Base-by-base conservation (phyloP, 2,113 vertebrate species). In the Cryptotis parvus region DNA sequence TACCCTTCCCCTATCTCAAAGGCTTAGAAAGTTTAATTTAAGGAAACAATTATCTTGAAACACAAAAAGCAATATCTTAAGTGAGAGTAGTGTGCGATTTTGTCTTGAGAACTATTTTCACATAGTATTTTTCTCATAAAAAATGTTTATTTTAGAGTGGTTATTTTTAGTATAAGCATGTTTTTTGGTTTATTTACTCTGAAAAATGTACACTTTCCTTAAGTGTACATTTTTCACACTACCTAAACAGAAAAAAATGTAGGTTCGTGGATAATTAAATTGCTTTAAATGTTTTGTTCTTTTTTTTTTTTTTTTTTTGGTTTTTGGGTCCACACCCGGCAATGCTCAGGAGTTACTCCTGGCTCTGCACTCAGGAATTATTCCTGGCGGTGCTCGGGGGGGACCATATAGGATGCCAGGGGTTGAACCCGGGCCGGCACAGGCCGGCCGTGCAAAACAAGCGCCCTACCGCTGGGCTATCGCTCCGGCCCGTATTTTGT, bases 41-140 rank as follows among this genome's bases (percentile, higher is more conserved):
- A 95, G 94, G 29, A 93, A 96, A 85, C 89, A 94, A 92, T 94
- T 95, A 78, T 24, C 16, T n/a, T 89, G 14, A 91, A 65, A 58
- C 29, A 79, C 86, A 1, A 27, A 88, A n/a, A n/a, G 49, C 52
- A 81, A 55, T 84, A 55, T 72, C 10, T 52, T 72, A 87, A 43
- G 33, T 91, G 61, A n/a, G n/a, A 55, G 58, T 84, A 88, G 73
- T 69, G 45, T 91, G 45, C 86, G 45, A 68, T 24, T 91, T 11
- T 83, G 18, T 78, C 3, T 94, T 95, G 26, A 1, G 0, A 70
- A 9, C 61, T 0, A 35, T 69, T 92, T 95, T 27, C 6, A 43
- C 69, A 26, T 49, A 87, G 69, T 74, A 24, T 43, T 70, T 77
- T 76, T 75, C 61, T 91, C 27, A 45, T 73, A 6, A 72, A 70